Conservation (phyloP, 2,113 vertebrate genomes). For the Polyodon spathula region DNA sequence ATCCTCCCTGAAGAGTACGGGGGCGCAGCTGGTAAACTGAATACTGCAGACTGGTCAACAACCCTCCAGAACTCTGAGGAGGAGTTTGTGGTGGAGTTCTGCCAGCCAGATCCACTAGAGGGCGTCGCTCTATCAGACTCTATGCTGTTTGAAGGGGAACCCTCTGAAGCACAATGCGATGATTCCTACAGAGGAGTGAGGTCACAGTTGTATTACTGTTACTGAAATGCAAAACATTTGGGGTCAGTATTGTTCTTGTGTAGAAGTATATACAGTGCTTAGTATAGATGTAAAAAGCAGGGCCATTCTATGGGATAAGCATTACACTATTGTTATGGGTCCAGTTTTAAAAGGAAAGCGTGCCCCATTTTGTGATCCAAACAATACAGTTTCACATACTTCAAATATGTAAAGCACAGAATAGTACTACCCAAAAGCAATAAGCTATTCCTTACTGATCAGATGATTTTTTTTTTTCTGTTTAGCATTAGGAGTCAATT, state of each 20-base stretch:
- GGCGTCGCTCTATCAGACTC: conserved; percentile 60
- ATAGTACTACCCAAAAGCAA: no score
- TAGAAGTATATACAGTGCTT: neutral
- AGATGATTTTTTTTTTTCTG: no score
- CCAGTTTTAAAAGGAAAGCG: neutral
- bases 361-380: conserved; percentile 3
- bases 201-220: conserved; percentile 92
- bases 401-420: no score
- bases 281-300: neutral
- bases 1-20: conserved; percentile 89
- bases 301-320: conserved; percentile 4
- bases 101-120: conserved; percentile 63
- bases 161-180: conserved; percentile 60
- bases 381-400: neutral
- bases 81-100: conserved; percentile 81
- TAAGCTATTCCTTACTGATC: no score
- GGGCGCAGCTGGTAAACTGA: conserved; percentile 72
- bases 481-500: no score
- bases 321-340: neutral
- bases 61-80: conserved; percentile 80
- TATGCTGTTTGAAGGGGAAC: conserved; percentile 58
- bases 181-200: conserved; percentile 79
- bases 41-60: conserved; percentile 66
- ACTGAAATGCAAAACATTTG: conserved; percentile 47
- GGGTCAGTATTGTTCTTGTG: conserved; percentile 3